These are phyloP conservation scores for Oikopleura albicans DNA, from an alignment of 23 tunicate genomes.

Conservation along the genomic window DNA sequence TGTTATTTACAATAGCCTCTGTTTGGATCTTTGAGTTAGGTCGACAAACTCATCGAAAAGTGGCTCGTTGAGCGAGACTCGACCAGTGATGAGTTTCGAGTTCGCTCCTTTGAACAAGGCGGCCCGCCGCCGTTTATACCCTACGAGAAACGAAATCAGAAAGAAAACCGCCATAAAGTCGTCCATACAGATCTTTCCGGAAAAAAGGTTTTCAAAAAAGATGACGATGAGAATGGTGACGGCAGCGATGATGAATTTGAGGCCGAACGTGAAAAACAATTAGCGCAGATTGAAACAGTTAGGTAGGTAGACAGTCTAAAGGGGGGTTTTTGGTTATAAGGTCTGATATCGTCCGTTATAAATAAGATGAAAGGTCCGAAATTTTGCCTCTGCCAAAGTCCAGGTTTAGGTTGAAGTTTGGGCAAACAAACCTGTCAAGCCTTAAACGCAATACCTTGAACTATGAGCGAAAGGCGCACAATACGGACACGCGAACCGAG, in stretches of 20 bases:
- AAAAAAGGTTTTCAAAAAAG: constrained; percentile 4
- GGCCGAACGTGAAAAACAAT: not conserved
- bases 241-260: constrained; percentile 4
- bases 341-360: too few species aligned
- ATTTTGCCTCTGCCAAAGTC: not conserved
- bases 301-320: too few species aligned
- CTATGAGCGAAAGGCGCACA: not conserved
- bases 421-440: not conserved
- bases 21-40: too few species aligned
- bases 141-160: not conserved
- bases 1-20: too few species aligned
- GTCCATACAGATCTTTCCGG: not conserved
- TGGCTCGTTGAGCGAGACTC: constrained; percentile 45
- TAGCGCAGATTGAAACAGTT: not conserved
- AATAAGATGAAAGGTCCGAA: too few species aligned
- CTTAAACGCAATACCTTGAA: not conserved
- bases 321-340: too few species aligned
- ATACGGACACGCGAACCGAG: not conserved
- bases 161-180: not conserved
- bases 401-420: not conserved
- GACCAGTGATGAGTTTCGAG: not conserved
- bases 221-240: not conserved
- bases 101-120: constrained; percentile 7
- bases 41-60: constrained; percentile 58
- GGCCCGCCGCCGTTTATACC: constrained; percentile 1